Evolutionary conservation across 2,797 vertebrate genomes (phyloP).

Genomic region (Setipinna tenuifilis): DNA sequence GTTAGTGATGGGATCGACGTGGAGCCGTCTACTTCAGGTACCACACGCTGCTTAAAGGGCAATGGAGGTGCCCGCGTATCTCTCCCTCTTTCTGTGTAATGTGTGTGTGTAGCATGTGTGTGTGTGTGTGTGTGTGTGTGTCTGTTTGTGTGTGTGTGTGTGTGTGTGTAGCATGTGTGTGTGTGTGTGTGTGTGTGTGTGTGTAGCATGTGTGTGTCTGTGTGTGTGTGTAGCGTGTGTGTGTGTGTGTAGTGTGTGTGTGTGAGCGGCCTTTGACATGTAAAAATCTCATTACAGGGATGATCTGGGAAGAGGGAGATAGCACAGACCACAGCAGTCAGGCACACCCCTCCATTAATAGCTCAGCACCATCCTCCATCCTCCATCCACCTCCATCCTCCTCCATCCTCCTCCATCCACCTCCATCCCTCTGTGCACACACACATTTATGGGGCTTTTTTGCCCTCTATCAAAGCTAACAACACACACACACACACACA

Average conservation of each 20-base stretch:
- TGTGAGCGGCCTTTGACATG: slow-evolving; percentile 26
- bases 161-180: not conserved
- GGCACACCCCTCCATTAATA: not conserved
- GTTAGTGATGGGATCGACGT: slow-evolving; percentile 10
- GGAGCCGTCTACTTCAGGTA: slow-evolving; percentile 12
- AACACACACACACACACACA: slow-evolving; percentile 26
- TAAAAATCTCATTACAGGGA: slow-evolving; percentile 25
- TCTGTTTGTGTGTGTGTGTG: too few species aligned
- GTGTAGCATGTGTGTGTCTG: not conserved
- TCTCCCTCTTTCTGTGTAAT: too few species aligned
- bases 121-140: too few species aligned
- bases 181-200: not conserved
- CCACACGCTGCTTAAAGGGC: slow-evolving; percentile 21
- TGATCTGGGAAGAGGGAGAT: slow-evolving; percentile 51
- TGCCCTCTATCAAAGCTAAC: not conserved
- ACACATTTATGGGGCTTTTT: not conserved
- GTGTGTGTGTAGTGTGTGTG: not conserved
- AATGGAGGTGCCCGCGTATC: not conserved
- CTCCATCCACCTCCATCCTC: too few species aligned
- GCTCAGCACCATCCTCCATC: not conserved
- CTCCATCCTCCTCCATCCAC: not conserved
- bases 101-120: too few species aligned
- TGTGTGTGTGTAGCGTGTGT: not conserved
- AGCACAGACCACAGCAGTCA: slow-evolving; percentile 42
- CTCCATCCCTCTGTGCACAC: not conserved